phyloP scores from a whole-genome alignment of 2,797 vertebrate species.

The Ceryle rudis region DNA sequence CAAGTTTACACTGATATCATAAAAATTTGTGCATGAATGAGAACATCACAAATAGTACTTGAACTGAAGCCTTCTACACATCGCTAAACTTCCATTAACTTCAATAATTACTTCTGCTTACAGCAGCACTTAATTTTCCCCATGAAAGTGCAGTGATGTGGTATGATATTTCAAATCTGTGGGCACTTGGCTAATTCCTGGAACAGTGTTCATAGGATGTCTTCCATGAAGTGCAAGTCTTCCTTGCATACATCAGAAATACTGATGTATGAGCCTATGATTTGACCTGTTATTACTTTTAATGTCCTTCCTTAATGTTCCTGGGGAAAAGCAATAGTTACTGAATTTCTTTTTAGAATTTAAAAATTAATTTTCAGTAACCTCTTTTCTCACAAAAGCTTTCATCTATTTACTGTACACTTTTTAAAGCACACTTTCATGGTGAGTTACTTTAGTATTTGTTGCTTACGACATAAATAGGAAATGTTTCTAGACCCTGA shows the following conservation, averaged over 20 bases:
- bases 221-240: not conserved
- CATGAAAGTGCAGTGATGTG: not conserved
- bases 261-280: not conserved
- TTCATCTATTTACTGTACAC: not conserved
- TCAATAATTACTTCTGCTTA: not conserved
- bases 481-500: constrained; percentile 64
- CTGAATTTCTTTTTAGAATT: constrained; percentile 43
- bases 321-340: not conserved
- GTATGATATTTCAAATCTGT: not conserved
- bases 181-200: not conserved
- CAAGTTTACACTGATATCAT: not conserved
- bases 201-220: not conserved
- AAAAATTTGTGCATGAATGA: not conserved
- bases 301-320: not conserved
- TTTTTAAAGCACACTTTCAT: constrained; percentile 33
- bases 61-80: not conserved
- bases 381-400: constrained; percentile 32
- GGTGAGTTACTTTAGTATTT: constrained; percentile 57
- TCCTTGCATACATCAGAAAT: not conserved
- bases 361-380: constrained; percentile 12
- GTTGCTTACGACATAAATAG: constrained; percentile 53
- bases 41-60: not conserved
- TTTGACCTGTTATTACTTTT: not conserved
- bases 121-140: not conserved
- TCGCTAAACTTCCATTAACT: not conserved